A percentile compares a stretch with the other conserved stretches of the same genome.
These are phyloP conservation scores for Gobius niger DNA, from an alignment of 2,113 vertebrate species.

Conservation along the genomic window DNA sequence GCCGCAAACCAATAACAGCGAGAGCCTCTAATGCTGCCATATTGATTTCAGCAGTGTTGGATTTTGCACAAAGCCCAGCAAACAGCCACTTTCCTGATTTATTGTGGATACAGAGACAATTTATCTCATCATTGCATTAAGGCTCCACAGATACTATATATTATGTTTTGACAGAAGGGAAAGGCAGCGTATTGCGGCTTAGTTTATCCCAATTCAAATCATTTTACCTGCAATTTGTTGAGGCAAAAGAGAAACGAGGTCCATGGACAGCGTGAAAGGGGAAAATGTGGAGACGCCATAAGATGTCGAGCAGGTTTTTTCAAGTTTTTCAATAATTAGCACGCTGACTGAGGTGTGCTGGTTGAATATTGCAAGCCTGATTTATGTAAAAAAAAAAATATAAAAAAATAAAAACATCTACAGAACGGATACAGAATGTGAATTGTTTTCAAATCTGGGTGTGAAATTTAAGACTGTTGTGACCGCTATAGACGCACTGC, in stretches of 20 bases:
- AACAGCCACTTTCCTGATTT: slow-evolving; percentile 5
- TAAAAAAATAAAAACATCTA: slow-evolving; percentile 35
- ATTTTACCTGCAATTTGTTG: slow-evolving; percentile 36
- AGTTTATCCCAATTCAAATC: background rate
- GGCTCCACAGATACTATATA: slow-evolving; percentile 10
- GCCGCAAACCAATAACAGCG: slow-evolving; percentile 17
- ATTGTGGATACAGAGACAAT: slow-evolving; percentile 4
- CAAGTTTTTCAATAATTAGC: too few species aligned
- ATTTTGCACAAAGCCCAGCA: slow-evolving; percentile 5
- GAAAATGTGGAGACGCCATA: too few species aligned
- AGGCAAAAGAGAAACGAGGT: slow-evolving; percentile 12
- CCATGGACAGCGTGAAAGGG: slow-evolving; percentile 3
- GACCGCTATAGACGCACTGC: slow-evolving; percentile 33
- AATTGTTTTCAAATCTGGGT: too few species aligned
- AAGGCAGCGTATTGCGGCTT: background rate
- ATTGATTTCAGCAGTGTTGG: slow-evolving; percentile 26
- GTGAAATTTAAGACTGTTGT: too few species aligned
- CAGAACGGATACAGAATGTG: background rate
- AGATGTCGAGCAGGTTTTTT: too few species aligned
- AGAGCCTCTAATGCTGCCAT: slow-evolving; percentile 21
- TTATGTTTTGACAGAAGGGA: background rate
- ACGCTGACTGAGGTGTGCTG: too few species aligned
- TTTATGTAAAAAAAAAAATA: slow-evolving; percentile 45
- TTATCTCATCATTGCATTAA: slow-evolving; percentile 10
- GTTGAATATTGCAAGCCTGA: background rate